Conservation (phyloP, 2,113 vertebrate genomes). For the Menura novaehollandiae region DNA sequence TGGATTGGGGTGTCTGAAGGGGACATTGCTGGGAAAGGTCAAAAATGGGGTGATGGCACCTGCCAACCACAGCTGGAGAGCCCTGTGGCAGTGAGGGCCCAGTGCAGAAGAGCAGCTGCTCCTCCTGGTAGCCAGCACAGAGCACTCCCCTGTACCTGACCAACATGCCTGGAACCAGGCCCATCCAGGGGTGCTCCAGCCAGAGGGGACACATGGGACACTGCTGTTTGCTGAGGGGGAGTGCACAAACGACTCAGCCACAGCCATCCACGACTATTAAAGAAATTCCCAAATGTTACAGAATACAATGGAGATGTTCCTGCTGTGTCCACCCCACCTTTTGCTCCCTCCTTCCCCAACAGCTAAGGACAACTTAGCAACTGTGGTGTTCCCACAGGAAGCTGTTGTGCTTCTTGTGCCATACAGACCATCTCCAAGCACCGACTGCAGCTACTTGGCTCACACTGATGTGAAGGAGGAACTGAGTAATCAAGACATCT, state of each 20-base stretch:
- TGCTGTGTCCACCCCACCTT: not conserved
- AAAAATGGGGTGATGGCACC: not conserved
- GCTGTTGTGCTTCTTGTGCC: not conserved
- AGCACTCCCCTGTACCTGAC: not conserved
- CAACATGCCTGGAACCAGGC: not conserved
- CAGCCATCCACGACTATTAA: not conserved
- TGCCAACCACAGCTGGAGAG: constrained; percentile 1
- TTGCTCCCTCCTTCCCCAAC: not conserved
- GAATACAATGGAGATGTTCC: rapidly evolving
- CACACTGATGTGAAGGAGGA: not conserved
- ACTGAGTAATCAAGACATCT: not conserved
- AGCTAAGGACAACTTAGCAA: not conserved
- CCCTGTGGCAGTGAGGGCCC: not conserved
- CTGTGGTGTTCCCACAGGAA: not conserved
- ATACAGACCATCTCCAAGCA: not conserved
- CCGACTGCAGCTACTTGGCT: not conserved
- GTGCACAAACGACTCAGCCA: not conserved
- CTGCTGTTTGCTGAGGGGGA: not conserved
- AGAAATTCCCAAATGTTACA: not conserved
- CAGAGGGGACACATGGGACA: not conserved
- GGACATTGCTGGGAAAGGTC: not conserved
- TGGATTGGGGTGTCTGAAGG: not conserved
- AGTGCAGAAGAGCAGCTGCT: not conserved
- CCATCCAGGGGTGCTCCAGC: not conserved
- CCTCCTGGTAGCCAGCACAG: not conserved